These are phyloP conservation scores for Prionailurus bengalensis DNA, from an alignment of 2,113 vertebrate species.

Conservation along the genomic window DNA sequence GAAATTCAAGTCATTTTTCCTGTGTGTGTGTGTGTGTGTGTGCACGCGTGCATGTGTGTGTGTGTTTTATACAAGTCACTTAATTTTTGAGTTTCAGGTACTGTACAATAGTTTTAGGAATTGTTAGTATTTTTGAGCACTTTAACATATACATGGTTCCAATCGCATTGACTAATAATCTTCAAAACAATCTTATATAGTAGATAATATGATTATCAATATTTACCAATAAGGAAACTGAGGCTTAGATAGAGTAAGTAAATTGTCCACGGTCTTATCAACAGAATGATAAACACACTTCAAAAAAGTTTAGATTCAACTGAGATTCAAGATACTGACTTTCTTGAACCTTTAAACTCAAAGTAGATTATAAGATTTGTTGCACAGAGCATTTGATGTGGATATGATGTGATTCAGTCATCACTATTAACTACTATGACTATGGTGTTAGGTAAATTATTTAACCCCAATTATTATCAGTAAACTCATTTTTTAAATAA, in stretches of 20 bases:
- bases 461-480: background rate
- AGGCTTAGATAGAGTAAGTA: slow-evolving; percentile 7
- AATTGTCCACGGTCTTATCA: background rate
- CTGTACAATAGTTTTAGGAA: background rate
- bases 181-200: background rate
- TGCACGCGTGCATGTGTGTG: too few relatives aligned
- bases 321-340: slow-evolving; percentile 52
- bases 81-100: slow-evolving; percentile 30
- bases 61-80: background rate
- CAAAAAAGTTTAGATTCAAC: slow-evolving; percentile 22
- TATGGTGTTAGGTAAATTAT: background rate
- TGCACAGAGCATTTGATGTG: background rate
- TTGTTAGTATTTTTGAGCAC: background rate
- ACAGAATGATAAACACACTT: slow-evolving; percentile 30
- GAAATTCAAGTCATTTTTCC: background rate
- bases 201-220: background rate
- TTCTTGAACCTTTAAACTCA: slow-evolving; percentile 42
- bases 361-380: background rate
- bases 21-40: too few relatives aligned
- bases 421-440: background rate
- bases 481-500: background rate
- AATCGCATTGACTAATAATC: background rate
- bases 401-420: background rate
- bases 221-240: slow-evolving; percentile 25
- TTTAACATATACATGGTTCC: background rate